These are phyloP conservation scores for mouse (Mus musculus) DNA, from an alignment of 2,113 vertebrate genomes.

Conservation along the genomic window DNA sequence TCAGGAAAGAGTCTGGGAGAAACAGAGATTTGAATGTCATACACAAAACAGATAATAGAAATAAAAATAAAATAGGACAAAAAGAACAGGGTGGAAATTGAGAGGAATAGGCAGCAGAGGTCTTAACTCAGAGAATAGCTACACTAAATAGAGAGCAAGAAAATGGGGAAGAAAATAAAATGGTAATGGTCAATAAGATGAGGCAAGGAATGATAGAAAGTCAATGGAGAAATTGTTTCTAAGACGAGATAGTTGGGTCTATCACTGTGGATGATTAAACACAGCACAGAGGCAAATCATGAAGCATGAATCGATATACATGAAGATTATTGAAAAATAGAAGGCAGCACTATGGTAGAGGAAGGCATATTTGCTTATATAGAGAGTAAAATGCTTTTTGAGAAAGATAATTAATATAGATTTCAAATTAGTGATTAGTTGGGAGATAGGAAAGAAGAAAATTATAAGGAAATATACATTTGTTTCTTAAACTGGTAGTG, in stretches of 20 bases:
- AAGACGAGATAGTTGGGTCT: neutral
- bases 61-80: neutral
- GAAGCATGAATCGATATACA: neutral
- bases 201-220: neutral
- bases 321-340: conserved; percentile 16
- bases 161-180: neutral
- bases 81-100: neutral
- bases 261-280: neutral
- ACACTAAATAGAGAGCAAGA: neutral
- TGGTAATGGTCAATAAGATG: neutral
- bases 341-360: neutral
- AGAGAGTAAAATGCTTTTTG: neutral
- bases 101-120: neutral
- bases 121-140: conserved; percentile 7
- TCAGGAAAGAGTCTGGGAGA: neutral
- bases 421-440: conserved; percentile 9
- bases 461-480: neutral
- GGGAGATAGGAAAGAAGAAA: neutral
- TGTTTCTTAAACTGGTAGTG: conserved; percentile 9
- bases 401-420: neutral
- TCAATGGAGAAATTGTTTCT: neutral
- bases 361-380: neutral
- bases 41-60: neutral
- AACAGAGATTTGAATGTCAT: neutral
- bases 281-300: neutral